phyloP scores from a whole-genome alignment of 2,113 vertebrate species.

The Ciconia maguari region DNA sequence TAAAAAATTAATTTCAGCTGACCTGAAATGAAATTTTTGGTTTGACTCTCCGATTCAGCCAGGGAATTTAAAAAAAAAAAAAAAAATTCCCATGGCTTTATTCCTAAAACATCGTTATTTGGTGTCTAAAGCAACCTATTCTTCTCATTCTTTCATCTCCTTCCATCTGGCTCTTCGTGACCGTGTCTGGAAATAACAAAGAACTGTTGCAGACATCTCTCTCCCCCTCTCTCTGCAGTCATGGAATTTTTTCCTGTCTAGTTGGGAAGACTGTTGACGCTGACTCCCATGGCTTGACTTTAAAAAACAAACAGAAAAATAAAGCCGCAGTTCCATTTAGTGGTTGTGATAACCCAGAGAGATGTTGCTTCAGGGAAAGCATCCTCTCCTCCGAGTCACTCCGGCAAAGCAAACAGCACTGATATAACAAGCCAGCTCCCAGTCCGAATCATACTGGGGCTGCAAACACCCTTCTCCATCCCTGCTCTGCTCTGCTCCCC shows the following conservation, averaged over 20 bases:
- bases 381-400: background rate
- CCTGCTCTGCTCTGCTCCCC: background rate
- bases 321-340: background rate
- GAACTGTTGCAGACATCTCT: constrained; percentile 17
- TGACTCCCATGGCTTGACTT: background rate
- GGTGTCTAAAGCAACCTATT: constrained; percentile 37
- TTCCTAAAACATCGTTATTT: background rate
- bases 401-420: background rate
- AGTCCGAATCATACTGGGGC: accelerated
- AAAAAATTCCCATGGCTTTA: background rate
- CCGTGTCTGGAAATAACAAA: constrained; percentile 4
- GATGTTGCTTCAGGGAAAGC: background rate
- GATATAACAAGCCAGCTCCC: background rate
- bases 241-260: constrained; percentile 12
- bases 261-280: background rate
- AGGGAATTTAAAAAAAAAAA: background rate
- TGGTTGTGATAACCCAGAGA: background rate
- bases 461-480: background rate
- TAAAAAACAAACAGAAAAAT: constrained; percentile 26
- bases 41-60: background rate
- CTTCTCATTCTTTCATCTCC: constrained; percentile 39
- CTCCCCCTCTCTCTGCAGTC: background rate
- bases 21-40: background rate
- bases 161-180: constrained; percentile 27
- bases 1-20: background rate